Evolutionary conservation across 2,888 invertebrate species (phyloP).

Genomic region (Blomia tropicalis): DNA sequence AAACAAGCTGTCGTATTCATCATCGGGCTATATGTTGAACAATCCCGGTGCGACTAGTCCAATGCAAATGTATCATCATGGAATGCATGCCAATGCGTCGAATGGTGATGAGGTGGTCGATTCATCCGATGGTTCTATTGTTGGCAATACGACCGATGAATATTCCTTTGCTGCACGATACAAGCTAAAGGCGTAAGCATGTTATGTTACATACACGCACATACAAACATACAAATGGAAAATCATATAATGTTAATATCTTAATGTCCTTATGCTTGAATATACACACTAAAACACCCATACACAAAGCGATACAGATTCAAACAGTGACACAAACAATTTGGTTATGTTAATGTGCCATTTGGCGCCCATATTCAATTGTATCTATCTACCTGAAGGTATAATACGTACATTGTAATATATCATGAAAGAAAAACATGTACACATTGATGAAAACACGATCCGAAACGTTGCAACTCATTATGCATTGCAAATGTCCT

Average conservation of each 20-base stretch:
- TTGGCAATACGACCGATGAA: background rate
- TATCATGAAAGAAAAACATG: background rate
- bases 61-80: background rate
- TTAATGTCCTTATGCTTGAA: too few relatives aligned
- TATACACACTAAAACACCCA: too few relatives aligned
- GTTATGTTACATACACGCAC: too few relatives aligned
- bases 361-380: too few relatives aligned
- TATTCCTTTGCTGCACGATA: background rate
- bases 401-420: too few relatives aligned
- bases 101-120: background rate
- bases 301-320: too few relatives aligned
- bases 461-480: background rate
- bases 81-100: background rate
- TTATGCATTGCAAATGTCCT: background rate
- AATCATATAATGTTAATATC: too few relatives aligned
- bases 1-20: conserved; percentile 7
- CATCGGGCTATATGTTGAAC: background rate
- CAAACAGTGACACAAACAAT: background rate
- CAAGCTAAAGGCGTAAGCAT: background rate
- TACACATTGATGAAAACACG: background rate
- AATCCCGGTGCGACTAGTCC: background rate
- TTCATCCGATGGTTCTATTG: background rate
- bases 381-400: background rate
- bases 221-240: too few relatives aligned
- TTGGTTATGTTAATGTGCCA: background rate